Evolutionary conservation across 2,797 vertebrate species (phyloP).

Genomic region (Anableps anableps): DNA sequence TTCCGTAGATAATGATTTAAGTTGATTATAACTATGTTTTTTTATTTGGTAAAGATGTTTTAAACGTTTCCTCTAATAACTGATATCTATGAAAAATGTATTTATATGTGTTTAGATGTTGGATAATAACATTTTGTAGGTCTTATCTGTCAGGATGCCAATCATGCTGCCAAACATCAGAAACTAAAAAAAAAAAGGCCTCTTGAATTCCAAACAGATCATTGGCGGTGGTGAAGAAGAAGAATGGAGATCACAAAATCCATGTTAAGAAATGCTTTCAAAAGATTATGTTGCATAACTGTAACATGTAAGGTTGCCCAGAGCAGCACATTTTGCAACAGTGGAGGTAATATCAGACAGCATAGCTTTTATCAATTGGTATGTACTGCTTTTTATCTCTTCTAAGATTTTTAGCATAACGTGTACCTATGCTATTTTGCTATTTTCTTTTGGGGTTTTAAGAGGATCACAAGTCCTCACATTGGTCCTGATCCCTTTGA

Average conservation of each 20-base stretch:
- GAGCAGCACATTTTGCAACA: not conserved
- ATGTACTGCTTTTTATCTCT: not conserved
- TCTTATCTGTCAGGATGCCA: not conserved
- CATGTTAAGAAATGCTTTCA: not conserved
- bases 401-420: not conserved
- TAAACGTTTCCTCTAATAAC: not conserved
- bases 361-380: not conserved
- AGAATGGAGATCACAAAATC: not conserved
- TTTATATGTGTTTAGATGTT: too few relatives aligned
- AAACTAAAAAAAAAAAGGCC: not conserved
- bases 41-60: not conserved
- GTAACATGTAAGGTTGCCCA: not conserved
- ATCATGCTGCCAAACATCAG: not conserved
- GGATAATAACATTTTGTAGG: not conserved
- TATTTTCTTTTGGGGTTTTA: not conserved
- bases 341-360: not conserved
- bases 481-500: not conserved
- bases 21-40: not conserved
- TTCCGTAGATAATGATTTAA: not conserved
- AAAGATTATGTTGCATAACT: not conserved
- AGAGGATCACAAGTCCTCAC: not conserved
- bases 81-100: too few relatives aligned
- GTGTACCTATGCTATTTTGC: not conserved
- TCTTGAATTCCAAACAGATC: not conserved
- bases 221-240: not conserved